Evolutionary conservation across 2,797 vertebrate genomes (phyloP), one percentile per base, ranked within the genome.

Genomic region (Monodelphis domestica): DNA sequence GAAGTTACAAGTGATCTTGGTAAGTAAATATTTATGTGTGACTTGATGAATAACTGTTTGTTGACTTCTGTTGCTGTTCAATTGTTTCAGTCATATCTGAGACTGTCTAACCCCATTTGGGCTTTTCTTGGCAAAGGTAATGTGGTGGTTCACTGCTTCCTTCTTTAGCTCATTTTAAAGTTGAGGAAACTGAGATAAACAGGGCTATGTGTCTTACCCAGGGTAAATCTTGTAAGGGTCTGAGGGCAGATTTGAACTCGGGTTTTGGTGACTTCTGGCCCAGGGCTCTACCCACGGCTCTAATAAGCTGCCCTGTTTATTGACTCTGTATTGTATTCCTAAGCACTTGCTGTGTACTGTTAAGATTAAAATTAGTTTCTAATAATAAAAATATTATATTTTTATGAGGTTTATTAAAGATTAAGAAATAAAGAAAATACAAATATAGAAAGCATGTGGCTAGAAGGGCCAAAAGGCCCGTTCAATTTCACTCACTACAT

Each of bases 1-100:
- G 98, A 97, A 98, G 98, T 99, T 57, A 99, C 99, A 92, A 97
- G 98, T 90, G 99, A 99, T 96, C 95, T 99, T 0, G 96, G 99
- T 99, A 95, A 99, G 98, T 98, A 89, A 10, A 10, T 45, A 50
- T 63, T 90, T 93, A 26, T n/a, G 38, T 45, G 87, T 53, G 38
- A 7, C 1, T 0, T 26, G 78, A 45, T 53, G 52, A n/a, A 24
- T 26, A n/a, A 38, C 33, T 15, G 26, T 50, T 45, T 54, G 45
- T 15, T 59, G 55, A 33, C 7, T 9, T 53, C 87, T 78, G 45
- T 56, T 51, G n/a, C 6, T 52, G 90, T 55, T 17, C 12, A 50
- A 53, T 53, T 92, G 38, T 45, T 91, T 92, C n/a, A 21, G 17
- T 38, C 7, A 9, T 38, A 6, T 70, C n/a, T 78, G 17, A 78